These are phyloP conservation scores for Xenopus tropicalis DNA, from an alignment of 2,113 vertebrate genomes.

Conservation along the genomic window UCB_Xtro_10.0 CM004448.2:102511001-102511500, in stretches of 20 bases:
- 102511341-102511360: conserved; percentile 30
- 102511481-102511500: too few relatives aligned
- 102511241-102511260: conserved; percentile 43
- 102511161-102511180: conserved; percentile 39
- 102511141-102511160: conserved; percentile 29
- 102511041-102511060: conserved; percentile 25
- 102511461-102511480: too few relatives aligned
- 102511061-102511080: conserved; percentile 29
- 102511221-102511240: conserved; percentile 28
- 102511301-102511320: conserved; percentile 42
- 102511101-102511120: conserved; percentile 40
- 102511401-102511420: neutral
- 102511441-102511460: too few relatives aligned
- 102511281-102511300: conserved; percentile 36
- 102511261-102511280: conserved; percentile 37
- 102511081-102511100: conserved; percentile 44
- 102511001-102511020: conserved; percentile 10
- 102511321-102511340: conserved; percentile 42
- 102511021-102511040: conserved; percentile 21
- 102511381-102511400: conserved; percentile 29
- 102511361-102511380: conserved; percentile 34
- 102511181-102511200: conserved; percentile 38
- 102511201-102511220: conserved; percentile 45
- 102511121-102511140: conserved; percentile 45
- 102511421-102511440: too few relatives aligned